phyloP scores from a whole-genome alignment of 2,888 invertebrate species.

The Peribatodes rhomboidaria region DNA sequence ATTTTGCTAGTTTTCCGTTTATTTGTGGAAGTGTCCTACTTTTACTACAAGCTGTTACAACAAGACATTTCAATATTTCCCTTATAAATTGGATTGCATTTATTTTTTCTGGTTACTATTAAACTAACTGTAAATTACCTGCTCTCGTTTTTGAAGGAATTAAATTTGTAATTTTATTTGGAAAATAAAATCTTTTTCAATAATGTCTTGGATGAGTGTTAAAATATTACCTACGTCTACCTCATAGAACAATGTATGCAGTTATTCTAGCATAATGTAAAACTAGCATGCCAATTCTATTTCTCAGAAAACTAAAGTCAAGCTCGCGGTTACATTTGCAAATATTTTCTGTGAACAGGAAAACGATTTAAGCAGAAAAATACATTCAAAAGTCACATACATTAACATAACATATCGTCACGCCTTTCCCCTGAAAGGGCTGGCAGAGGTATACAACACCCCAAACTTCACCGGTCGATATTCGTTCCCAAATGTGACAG shows the following conservation, averaged over 20 bases:
- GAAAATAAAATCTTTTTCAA: too few species aligned
- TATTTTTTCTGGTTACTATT: not conserved
- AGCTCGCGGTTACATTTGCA: not conserved
- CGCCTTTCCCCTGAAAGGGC: too few species aligned
- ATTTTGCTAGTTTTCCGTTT: conserved; percentile 16
- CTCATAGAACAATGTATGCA: not conserved
- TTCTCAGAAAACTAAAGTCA: not conserved
- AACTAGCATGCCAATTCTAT: not conserved
- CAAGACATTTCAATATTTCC: too few species aligned
- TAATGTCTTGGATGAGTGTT: too few species aligned
- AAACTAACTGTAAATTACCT: not conserved
- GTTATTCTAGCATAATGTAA: not conserved
- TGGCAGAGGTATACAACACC: too few species aligned
- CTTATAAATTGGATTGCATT: not conserved
- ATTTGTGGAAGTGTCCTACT: conserved; percentile 28
- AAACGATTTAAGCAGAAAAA: not conserved
- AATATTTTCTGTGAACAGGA: not conserved
- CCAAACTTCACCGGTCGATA: too few species aligned
- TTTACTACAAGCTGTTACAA: conserved; percentile 8
- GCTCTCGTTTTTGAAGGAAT: too few species aligned
- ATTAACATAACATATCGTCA: too few species aligned
- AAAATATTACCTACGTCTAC: too few species aligned
- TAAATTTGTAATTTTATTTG: too few species aligned
- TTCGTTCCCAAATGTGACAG: too few species aligned
- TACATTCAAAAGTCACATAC: too few species aligned